These are phyloP conservation scores for Diloba caeruleocephala DNA, from an alignment of 2,888 invertebrate genomes.

Conservation along the genomic window DNA sequence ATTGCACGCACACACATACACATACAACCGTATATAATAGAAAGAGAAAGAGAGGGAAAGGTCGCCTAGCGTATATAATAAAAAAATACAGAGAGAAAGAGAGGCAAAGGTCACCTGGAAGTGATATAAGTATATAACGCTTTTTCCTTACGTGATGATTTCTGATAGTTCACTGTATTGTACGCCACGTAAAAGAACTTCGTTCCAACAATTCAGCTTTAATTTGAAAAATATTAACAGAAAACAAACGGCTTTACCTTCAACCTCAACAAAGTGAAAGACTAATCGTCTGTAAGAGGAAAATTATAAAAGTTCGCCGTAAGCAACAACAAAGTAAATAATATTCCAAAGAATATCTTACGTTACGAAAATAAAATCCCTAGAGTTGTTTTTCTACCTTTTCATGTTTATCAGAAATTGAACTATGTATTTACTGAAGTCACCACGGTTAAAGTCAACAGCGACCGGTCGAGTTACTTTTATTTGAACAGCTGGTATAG, in stretches of 20 bases:
- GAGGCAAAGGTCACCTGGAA: too few relatives aligned
- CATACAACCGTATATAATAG: too few relatives aligned
- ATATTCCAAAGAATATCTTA: constrained; percentile 16
- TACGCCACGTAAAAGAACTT: too few relatives aligned
- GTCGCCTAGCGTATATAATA: too few relatives aligned
- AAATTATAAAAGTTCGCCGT: constrained; percentile 5
- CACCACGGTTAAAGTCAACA: constrained; percentile 54
- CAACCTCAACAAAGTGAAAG: constrained; percentile 17
- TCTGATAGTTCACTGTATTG: too few relatives aligned
- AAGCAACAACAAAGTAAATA: constrained; percentile 29
- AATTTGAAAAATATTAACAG: constrained; percentile 8
- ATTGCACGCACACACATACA: too few relatives aligned
- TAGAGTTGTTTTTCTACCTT: constrained; percentile 26
- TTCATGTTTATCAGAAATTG: constrained; percentile 44
- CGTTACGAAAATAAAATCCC: constrained; percentile 26
- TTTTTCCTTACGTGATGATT: too few relatives aligned
- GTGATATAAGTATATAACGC: too few relatives aligned
- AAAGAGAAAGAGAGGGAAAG: too few relatives aligned
- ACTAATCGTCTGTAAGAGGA: constrained; percentile 18
- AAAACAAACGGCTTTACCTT: constrained; percentile 3
- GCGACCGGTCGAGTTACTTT: constrained; percentile 44
- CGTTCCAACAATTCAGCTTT: too few relatives aligned
- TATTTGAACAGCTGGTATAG: constrained; percentile 62
- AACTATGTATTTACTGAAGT: constrained; percentile 55
- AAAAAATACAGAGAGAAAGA: too few relatives aligned